phyloP scores from a whole-genome alignment of 2,113 vertebrate genomes.

The Oreochromis niloticus region DNA sequence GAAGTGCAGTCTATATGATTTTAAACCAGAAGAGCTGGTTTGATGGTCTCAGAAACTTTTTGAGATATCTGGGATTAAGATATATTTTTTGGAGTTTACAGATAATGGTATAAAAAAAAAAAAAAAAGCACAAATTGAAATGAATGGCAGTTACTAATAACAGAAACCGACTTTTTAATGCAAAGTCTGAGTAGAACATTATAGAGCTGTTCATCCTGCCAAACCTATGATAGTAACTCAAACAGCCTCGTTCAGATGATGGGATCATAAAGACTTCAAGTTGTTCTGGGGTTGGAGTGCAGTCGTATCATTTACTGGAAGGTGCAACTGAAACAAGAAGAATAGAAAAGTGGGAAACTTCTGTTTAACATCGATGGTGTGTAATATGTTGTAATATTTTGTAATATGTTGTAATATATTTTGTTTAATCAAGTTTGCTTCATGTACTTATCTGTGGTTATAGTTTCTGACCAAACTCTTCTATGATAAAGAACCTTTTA shows the following conservation, averaged over 20 bases:
- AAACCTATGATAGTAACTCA: not conserved
- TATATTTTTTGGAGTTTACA: not conserved
- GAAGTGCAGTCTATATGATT: not conserved
- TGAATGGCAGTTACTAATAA: not conserved
- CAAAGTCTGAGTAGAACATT: no score
- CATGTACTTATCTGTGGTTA: not conserved
- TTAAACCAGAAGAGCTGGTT: not conserved
- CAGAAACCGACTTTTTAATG: not conserved
- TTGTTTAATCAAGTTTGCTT: not conserved
- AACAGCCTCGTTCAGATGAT: not conserved
- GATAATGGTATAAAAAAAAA: not conserved
- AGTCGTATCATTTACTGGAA: not conserved
- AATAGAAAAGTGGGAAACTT: not conserved
- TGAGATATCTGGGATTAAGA: not conserved
- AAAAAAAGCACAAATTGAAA: not conserved
- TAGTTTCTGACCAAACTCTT: not conserved
- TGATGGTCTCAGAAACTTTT: not conserved
- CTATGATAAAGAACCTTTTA: not conserved
- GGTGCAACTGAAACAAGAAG: not conserved
- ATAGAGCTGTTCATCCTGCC: no score
- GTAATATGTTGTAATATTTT: not conserved
- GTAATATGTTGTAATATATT: not conserved
- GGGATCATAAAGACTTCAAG: not conserved
- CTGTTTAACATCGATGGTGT: not conserved
- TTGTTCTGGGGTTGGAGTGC: not conserved